phyloP scores from a whole-genome alignment of 2,113 vertebrate species.

The Grantiella picta region DNA sequence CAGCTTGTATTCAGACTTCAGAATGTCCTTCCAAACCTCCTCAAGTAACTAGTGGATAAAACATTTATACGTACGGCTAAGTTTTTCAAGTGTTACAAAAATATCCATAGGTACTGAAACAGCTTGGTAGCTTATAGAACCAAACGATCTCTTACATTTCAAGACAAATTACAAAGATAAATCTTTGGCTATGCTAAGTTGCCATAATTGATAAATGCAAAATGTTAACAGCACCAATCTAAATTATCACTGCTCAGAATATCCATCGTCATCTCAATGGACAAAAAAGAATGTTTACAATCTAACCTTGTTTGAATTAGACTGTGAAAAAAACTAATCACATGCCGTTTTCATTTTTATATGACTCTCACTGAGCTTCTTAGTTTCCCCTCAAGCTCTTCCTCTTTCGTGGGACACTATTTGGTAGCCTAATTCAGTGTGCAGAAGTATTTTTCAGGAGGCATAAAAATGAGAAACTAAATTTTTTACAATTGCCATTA shows the following conservation, averaged over 20 bases:
- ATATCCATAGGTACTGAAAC: not conserved
- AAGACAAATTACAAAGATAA: not conserved
- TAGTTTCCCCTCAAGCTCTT: not conserved
- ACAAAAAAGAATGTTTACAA: not conserved
- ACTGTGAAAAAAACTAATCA: not conserved
- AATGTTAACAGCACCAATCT: not conserved
- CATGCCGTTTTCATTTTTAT: not conserved
- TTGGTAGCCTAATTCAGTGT: not conserved
- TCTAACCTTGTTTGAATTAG: not conserved
- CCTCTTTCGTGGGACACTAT: not conserved
- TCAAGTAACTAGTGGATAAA: not conserved
- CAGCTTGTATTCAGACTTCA: not conserved
- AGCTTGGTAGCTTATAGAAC: not conserved
- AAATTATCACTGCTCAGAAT: not conserved
- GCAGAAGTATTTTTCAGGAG: not conserved
- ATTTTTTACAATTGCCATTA: not conserved
- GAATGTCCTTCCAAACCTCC: not conserved
- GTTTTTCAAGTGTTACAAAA: not conserved
- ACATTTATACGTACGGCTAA: not conserved
- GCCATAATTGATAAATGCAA: not conserved
- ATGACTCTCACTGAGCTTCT: not conserved
- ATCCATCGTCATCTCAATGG: not conserved
- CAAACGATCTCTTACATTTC: not conserved
- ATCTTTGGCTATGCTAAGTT: not conserved
- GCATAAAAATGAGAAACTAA: not conserved